Evolutionary conservation across 2,888 invertebrate genomes (phyloP), one percentile per base, ranked within the genome.

Genomic region (Lasioglossum calceatum): DNA sequence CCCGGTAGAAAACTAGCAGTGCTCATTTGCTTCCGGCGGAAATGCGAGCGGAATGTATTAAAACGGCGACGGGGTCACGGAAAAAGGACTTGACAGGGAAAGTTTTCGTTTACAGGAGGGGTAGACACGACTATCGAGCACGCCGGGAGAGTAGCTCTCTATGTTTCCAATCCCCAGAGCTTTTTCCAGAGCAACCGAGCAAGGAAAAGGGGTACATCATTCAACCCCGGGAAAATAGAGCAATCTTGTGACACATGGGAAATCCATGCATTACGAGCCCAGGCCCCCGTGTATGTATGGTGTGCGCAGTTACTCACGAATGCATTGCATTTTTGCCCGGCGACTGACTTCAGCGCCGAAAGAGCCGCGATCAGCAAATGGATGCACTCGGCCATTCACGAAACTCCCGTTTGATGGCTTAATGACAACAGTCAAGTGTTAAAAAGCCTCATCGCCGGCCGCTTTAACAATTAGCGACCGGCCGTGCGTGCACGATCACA

Each of bases 241-340:
- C 89, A 89, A 88, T 89, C 85, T 88, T 72, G 88, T 83, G 89
- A 89, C 89, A 89, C 89, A 85, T 86, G 88, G 89, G 89, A 89
- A 89, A 89, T 89, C 89, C 89, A 83, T 89, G 88, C 88, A 86
- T 88, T 89, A 88, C 86, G 82, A 67, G 1, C 39, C 70, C 39
- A 14, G 2, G 32, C 12, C 23, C 36, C 32, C 19, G 19, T 27
- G 32, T 32, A 12, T 79, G 12, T 77, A 71, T 36, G 70, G 73
- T 42, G 74, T 23, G 54, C 54, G 77, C 76, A 82, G 71, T 61
- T 74, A 54, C 82, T 86, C 85, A 67, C 84, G 82, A 86, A 79
- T 88, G 88, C 86, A 86, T 81, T 70, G 84, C 80, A 87, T 87
- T 88, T 85, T 87, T 75, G 75, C 78, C 44, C 39, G 39, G n/a